Conservation (phyloP, 2,113 vertebrate genomes). For the Ciconia stormi region DNA sequence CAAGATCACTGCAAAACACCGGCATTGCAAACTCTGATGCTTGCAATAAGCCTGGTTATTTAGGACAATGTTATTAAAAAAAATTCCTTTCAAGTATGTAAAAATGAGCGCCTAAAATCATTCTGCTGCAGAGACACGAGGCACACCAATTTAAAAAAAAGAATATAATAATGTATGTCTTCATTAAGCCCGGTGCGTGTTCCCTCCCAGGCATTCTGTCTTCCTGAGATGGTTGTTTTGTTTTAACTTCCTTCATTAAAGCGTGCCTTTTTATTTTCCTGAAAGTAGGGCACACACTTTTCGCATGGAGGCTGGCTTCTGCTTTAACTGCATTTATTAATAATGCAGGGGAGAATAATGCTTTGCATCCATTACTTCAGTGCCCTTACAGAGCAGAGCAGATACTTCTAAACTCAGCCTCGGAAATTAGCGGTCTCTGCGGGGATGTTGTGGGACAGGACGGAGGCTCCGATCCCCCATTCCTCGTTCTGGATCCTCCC, state of each 20-base stretch:
- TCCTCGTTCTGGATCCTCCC: background rate
- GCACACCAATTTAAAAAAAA: background rate
- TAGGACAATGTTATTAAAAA: background rate
- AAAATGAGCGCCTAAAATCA: background rate
- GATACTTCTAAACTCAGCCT: background rate
- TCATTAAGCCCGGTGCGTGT: background rate
- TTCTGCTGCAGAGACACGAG: background rate
- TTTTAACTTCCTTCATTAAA: conserved; percentile 6
- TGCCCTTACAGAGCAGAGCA: background rate
- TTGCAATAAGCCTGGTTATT: background rate
- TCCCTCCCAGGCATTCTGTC: conserved; percentile 23
- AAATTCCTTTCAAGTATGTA: background rate
- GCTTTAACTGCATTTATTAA: background rate
- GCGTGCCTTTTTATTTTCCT: background rate
- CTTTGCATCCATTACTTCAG: background rate
- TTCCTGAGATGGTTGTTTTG: background rate
- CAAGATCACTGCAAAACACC: background rate
- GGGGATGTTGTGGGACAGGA: background rate
- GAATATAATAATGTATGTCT: background rate
- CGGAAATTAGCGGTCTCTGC: background rate
- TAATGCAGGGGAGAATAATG: conserved; percentile 19
- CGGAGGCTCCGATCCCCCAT: rapidly evolving
- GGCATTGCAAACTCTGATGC: background rate
- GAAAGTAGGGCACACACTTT: conserved; percentile 29
- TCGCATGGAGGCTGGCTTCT: background rate